A percentile compares a stretch with the other conserved stretches of the same genome.
These are phyloP conservation scores for Schizopygopsis pylzovi DNA, from an alignment of 2,797 vertebrate genomes.

Conservation along the genomic window DNA sequence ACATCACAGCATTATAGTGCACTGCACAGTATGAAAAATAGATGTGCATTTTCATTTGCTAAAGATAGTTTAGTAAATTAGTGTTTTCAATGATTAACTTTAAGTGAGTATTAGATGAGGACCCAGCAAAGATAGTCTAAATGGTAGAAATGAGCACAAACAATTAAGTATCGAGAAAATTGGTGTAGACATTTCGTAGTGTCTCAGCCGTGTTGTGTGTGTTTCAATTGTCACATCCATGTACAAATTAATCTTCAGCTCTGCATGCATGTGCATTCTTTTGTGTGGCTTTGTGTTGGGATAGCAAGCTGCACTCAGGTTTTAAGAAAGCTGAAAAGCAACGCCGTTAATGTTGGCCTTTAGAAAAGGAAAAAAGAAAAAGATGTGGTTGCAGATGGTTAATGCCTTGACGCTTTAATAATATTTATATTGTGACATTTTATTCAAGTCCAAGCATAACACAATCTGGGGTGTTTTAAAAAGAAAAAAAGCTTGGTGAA, in stretches of 20 bases:
- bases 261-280: neutral
- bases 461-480: neutral
- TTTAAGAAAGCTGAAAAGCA: constrained; percentile 55
- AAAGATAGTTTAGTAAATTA: neutral
- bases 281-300: neutral
- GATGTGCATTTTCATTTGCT: too few relatives aligned
- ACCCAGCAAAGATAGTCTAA: neutral
- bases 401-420: constrained; percentile 57
- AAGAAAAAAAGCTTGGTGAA: neutral
- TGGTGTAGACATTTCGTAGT: neutral
- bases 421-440: constrained; percentile 62
- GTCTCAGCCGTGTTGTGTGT: neutral
- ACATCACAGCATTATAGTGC: neutral
- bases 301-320: constrained; percentile 17
- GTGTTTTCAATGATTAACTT: neutral
- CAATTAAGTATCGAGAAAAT: neutral
- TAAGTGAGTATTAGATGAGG: neutral
- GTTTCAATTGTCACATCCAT: neutral
- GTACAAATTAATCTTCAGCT: neutral
- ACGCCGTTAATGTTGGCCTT: constrained; percentile 26
- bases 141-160: neutral
- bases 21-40: neutral
- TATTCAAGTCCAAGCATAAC: constrained; percentile 47
- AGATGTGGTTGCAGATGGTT: constrained; percentile 38
- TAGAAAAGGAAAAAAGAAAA: constrained; percentile 20